These are phyloP conservation scores for Gnathonemus longibarbis DNA, from an alignment of 2,113 vertebrate genomes.

Conservation along the genomic window DNA sequence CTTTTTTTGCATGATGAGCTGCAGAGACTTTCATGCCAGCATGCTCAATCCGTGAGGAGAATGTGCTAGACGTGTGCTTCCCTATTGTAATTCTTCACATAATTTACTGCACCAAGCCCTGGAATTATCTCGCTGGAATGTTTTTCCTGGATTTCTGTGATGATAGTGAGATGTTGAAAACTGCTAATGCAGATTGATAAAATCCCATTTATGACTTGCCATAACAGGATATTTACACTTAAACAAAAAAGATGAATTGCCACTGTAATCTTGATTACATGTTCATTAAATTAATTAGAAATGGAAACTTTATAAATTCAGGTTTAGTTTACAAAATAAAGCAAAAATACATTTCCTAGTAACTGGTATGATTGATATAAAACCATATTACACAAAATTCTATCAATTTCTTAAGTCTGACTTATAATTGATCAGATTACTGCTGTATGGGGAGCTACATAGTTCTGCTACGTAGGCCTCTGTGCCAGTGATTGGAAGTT, in stretches of 20 bases:
- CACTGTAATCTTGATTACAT: background rate
- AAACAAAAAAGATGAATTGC: background rate
- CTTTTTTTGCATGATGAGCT: background rate
- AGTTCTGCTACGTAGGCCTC: background rate
- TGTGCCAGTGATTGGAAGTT: background rate
- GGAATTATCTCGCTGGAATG: slow-evolving; percentile 1
- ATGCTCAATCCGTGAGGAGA: background rate
- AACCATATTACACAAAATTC: background rate
- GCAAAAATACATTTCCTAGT: background rate
- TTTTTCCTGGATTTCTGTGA: background rate
- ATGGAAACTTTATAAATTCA: background rate
- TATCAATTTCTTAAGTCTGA: background rate
- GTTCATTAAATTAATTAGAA: background rate
- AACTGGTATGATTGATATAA: background rate
- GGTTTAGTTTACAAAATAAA: background rate
- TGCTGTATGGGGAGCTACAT: background rate
- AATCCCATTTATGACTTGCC: background rate
- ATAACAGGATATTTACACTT: background rate
- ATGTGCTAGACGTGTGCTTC: background rate
- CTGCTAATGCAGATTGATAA: background rate
- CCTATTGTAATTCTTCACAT: background rate
- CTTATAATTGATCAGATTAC: background rate
- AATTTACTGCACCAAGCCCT: background rate
- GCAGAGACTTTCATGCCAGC: background rate
- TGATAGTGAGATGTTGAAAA: background rate